A percentile compares a stretch with the other conserved stretches of the same genome.
Evolutionary conservation across 2,113 vertebrate genomes (phyloP).

Genomic region (Ancistrus triradiatus): DNA sequence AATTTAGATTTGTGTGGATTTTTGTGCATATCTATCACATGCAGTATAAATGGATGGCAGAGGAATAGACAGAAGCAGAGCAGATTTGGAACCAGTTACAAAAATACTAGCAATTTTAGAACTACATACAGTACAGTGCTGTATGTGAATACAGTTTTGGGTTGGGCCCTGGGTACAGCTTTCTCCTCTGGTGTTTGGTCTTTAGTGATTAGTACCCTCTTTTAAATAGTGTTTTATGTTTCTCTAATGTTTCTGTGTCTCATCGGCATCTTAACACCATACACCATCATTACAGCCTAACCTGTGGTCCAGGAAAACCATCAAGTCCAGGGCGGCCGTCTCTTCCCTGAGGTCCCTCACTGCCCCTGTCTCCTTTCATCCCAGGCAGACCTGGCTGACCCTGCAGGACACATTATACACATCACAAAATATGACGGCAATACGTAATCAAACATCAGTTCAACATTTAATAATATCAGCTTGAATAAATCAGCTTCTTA

Average conservation of each 20-base stretch:
- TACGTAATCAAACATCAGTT: background rate
- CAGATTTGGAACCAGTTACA: background rate
- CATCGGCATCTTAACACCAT: no score
- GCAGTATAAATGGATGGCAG: background rate
- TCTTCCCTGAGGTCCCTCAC: slow-evolving; percentile 63
- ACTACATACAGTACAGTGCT: no score
- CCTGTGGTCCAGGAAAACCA: slow-evolving; percentile 80
- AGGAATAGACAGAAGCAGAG: background rate
- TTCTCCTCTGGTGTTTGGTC: no score
- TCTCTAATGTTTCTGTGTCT: no score
- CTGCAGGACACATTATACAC: slow-evolving; percentile 42
- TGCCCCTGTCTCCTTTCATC: slow-evolving; percentile 59
- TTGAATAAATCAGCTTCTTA: slow-evolving; percentile 44
- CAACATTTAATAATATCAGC: background rate
- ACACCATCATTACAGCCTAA: slow-evolving; percentile 43
- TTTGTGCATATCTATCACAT: no score
- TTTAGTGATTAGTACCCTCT: no score
- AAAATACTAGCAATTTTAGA: background rate
- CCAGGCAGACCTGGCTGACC: slow-evolving; percentile 64
- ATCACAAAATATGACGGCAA: no score
- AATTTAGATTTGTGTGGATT: no score
- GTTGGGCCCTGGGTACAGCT: no score
- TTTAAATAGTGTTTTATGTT: no score
- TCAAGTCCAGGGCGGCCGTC: slow-evolving; percentile 81
- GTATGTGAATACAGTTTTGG: no score